Evolutionary conservation across 2,797 vertebrate species (phyloP).

Genomic region (Anguilla pacifica): DNA sequence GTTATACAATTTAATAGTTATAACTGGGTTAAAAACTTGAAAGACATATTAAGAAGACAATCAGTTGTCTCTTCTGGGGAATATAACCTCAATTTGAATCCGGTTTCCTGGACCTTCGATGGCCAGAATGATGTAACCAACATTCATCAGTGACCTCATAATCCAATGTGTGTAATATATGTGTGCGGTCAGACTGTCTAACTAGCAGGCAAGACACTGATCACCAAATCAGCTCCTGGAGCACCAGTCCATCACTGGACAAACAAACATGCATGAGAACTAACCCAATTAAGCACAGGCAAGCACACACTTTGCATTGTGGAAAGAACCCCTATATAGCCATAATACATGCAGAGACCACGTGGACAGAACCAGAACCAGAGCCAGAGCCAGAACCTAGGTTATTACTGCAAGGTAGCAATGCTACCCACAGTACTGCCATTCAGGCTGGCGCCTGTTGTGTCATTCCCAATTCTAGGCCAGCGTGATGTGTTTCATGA

Average conservation of each 20-base stretch:
- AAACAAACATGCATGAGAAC: background rate
- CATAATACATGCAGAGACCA: background rate
- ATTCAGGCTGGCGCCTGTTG: background rate
- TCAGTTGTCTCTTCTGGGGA: too few relatives aligned
- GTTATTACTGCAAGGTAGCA: background rate
- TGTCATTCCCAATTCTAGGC: background rate
- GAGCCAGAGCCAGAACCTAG: background rate
- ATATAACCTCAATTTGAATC: too few relatives aligned
- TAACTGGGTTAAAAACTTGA: too few relatives aligned
- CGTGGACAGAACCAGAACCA: background rate
- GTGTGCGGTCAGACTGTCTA: too few relatives aligned
- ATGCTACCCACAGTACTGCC: background rate
- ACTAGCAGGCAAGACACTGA: too few relatives aligned
- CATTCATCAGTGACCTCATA: too few relatives aligned
- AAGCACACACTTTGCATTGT: background rate
- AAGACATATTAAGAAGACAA: too few relatives aligned
- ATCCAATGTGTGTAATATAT: too few relatives aligned
- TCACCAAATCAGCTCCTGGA: background rate
- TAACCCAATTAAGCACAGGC: background rate
- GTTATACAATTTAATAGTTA: too few relatives aligned
- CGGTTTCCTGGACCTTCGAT: too few relatives aligned
- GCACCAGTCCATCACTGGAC: background rate
- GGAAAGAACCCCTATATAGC: background rate
- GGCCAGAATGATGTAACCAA: too few relatives aligned
- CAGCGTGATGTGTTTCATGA: background rate